A percentile compares a stretch with the other conserved stretches of the same genome.
These are phyloP conservation scores for Sparus aurata DNA, from an alignment of 2,797 vertebrate genomes.

Conservation along the genomic window DNA sequence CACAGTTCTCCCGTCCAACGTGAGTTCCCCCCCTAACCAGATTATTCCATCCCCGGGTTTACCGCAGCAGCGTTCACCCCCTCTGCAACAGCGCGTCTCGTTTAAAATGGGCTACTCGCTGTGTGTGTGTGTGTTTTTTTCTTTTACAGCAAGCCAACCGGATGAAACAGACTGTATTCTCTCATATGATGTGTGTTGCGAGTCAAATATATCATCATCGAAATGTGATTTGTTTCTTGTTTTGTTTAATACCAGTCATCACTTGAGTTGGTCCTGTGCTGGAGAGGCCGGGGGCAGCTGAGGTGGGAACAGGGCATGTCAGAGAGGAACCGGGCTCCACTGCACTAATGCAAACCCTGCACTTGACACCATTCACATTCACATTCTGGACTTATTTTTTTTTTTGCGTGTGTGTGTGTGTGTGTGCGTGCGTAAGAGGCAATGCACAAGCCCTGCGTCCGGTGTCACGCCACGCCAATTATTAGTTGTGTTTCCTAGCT, in stretches of 20 bases:
- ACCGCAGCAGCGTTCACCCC: constrained; percentile 81
- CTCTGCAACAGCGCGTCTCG: constrained; percentile 83
- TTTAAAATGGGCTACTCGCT: constrained; percentile 72
- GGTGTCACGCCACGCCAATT: constrained; percentile 9
- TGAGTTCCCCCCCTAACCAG: constrained; percentile 60
- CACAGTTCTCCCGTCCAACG: constrained; percentile 33
- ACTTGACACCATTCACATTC: constrained; percentile 46
- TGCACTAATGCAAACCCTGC: constrained; percentile 64
- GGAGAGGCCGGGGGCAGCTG: constrained; percentile 23
- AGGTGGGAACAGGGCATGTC: constrained; percentile 41
- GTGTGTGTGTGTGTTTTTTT: no score
- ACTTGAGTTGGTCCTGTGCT: constrained; percentile 42
- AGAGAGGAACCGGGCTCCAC: constrained; percentile 22
- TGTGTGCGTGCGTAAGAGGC: not conserved
- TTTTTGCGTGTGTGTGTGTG: no score
- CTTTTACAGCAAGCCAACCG: constrained; percentile 61
- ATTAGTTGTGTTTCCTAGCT: not conserved
- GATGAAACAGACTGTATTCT: constrained; percentile 64
- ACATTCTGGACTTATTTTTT: constrained; percentile 20
- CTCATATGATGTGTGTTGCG: constrained; percentile 55
- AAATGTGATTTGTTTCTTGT: constrained; percentile 16
- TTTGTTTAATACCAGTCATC: not conserved
- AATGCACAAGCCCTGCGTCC: not conserved
- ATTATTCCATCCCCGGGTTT: constrained; percentile 78
- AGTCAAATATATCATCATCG: constrained; percentile 39